A percentile compares a stretch with the other conserved stretches of the same genome.
These are phyloP conservation scores for Ranitomeya variabilis DNA, from an alignment of 2,113 vertebrate species.

Conservation along the genomic window DNA sequence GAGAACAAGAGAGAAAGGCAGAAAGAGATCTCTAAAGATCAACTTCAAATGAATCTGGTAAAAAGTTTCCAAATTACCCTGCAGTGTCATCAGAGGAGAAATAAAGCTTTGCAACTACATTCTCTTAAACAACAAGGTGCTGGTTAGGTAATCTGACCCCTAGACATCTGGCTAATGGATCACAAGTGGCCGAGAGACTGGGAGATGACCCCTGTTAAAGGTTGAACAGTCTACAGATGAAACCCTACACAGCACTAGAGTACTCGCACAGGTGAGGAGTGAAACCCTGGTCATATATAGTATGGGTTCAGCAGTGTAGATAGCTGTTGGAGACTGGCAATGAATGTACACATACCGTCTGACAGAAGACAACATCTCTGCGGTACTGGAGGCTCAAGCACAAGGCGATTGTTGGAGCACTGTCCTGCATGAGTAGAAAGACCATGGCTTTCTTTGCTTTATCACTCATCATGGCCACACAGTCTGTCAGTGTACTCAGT, in stretches of 20 bases:
- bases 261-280: neutral
- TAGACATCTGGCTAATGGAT: neutral
- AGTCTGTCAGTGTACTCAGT: constrained; percentile 93
- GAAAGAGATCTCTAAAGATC: too few species aligned
- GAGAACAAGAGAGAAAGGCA: too few species aligned
- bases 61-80: too few species aligned
- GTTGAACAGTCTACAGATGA: neutral
- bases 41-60: too few species aligned
- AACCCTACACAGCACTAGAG: neutral
- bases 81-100: too few species aligned
- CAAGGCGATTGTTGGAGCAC: constrained; percentile 88
- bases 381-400: constrained; percentile 93
- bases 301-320: neutral
- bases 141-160: neutral
- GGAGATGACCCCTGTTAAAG: neutral
- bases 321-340: neutral
- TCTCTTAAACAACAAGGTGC: neutral
- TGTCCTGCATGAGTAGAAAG: constrained; percentile 97
- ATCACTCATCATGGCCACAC: constrained; percentile 98
- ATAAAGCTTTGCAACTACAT: too few species aligned
- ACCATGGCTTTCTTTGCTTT: constrained; percentile 97
- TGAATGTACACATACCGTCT: constrained; percentile 79
- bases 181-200: neutral
- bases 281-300: neutral
- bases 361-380: constrained; percentile 97